Percentiles rank a stretch among this genome's conserved stretches.
Evolutionary conservation across 1,140 invertebrate species (phyloP).

Genomic region (fruit fly (Drosophila melanogaster)): Release_6_plus_ISO1_MT NC_004354.4:9983001-9983500

Average conservation of each 20-base stretch:
- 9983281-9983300: constrained; percentile 24
- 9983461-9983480: constrained; percentile 12
- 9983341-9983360: constrained; percentile 58
- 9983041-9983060: constrained; percentile 74
- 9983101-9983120: constrained; percentile 21
- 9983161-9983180: constrained; percentile 55
- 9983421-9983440: constrained; percentile 43
- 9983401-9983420: constrained; percentile 53
- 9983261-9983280: constrained; percentile 25
- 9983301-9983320: constrained; percentile 68
- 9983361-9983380: constrained; percentile 13
- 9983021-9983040: constrained; percentile 80
- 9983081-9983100: constrained; percentile 6
- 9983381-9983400: constrained; percentile 25
- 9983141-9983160: constrained; percentile 14
- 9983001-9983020: constrained; percentile 73
- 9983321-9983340: constrained; percentile 57
- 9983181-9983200: not conserved
- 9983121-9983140: constrained; percentile 29
- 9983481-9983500: constrained; percentile 37
- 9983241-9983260: not conserved
- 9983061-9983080: constrained; percentile 62
- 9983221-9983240: constrained; percentile 42
- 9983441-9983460: not conserved
- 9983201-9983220: constrained; percentile 40